Percentiles rank a stretch among this genome's conserved stretches.
Evolutionary conservation across 2,797 vertebrate genomes (phyloP).

Genomic region (Lutjanus argentimaculatus): DNA sequence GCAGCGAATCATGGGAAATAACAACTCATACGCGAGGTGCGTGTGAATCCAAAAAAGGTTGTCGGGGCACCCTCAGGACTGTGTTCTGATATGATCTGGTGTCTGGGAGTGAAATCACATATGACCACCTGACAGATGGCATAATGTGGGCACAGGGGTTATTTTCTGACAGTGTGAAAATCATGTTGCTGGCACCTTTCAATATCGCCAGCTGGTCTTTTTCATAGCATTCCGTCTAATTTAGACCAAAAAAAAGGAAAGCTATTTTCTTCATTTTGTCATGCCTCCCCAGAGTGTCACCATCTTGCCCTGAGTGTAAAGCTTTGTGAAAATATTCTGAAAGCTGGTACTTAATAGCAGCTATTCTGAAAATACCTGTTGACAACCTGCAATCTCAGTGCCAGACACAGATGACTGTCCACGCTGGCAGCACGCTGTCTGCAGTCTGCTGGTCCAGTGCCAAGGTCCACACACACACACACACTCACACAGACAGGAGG

Average conservation of each 20-base stretch:
- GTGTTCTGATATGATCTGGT: conserved; percentile 58
- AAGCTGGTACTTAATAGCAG: conserved; percentile 58
- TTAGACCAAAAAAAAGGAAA: conserved; percentile 57
- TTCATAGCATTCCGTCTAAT: conserved; percentile 72
- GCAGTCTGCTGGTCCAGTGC: conserved; percentile 56
- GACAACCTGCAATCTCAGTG: conserved; percentile 66
- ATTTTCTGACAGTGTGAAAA: conserved; percentile 85
- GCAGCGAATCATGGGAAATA: conserved; percentile 47
- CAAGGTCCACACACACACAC: conserved; percentile 58
- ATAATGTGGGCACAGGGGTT: conserved; percentile 82
- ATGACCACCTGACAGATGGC: conserved; percentile 86
- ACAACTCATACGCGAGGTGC: conserved; percentile 23
- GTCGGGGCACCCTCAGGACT: conserved; percentile 35
- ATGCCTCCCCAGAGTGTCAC: conserved; percentile 46
- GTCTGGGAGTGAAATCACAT: conserved; percentile 62
- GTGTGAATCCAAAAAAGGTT: conserved; percentile 19
- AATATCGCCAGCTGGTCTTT: conserved; percentile 81
- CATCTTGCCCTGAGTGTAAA: conserved; percentile 51
- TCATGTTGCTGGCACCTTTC: conserved; percentile 77
- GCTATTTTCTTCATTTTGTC: conserved; percentile 70
- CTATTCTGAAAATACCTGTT: conserved; percentile 72
- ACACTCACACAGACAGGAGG: conserved; percentile 26
- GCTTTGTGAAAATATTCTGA: conserved; percentile 55
- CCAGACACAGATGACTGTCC: conserved; percentile 40
- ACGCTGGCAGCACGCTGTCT: conserved; percentile 22